Base-by-base conservation (phyloP, 2,888 invertebrate genomes). In the Bimastos eiseni region DNA sequence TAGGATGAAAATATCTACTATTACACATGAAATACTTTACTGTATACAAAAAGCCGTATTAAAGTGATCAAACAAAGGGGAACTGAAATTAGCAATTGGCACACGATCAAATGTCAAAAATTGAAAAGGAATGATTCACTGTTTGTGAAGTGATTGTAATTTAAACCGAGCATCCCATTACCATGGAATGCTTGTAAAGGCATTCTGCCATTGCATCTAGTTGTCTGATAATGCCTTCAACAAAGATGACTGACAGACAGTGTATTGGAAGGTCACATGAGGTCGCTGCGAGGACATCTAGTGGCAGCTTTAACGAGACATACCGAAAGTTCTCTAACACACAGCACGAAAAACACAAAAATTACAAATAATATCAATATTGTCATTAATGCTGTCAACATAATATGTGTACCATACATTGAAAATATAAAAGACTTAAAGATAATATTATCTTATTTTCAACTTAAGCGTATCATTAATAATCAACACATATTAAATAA, bases 241-340 rank as follows among this genome's bases (percentile, higher is more conserved):
- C 91, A 84, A 94, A 91, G 15, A 92, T 55, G 4, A 89, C 55
- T 8, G 91, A 90, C 8, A 94, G 91, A 21, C 91, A 91, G 38
- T 55, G 55, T 13, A 93, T 89, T 19, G 91, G 89, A 36, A 92
- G 91, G n/a, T 90, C 91, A 83, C 92, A 91, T 17, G 92, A 90
- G 19, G 93, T 92, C n/a, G 93, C 91, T 17, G 93, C 92, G 36
- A 93, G 90, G 15, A 93, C 92, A 92, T 94, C 93, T 83, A 94
- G 90, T 15, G 93, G 93, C 21, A 94, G 91, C 17, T 90, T 91
- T 37, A 94, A 84, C 6, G 90, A 91, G 21, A 93, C 92, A 17
- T 92, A 91, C 83, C 92, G 92, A 41, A 93, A 93, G 34, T 92
- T 91, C 34, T 92, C 94, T 94, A 36, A 92, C n/a, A n/a, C n/a